phyloP scores from a whole-genome alignment of 2,797 vertebrate species.

The Babyrousa celebensis region DNA sequence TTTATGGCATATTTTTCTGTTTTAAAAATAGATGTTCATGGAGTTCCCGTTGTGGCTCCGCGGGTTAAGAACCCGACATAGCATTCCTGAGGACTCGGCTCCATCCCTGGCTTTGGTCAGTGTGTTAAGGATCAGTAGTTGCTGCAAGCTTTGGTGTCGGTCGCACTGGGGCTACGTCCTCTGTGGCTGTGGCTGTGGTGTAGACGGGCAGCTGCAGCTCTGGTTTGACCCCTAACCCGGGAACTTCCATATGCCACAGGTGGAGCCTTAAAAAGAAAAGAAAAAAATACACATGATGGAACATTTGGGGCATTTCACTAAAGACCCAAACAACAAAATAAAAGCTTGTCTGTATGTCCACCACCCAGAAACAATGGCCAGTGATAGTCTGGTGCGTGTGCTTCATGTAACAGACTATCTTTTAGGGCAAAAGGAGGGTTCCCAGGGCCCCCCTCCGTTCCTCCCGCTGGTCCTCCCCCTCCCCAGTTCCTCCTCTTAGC shows the following conservation, averaged over 20 bases:
- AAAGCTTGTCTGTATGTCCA: slow-evolving; percentile 21
- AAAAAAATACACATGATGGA: neutral
- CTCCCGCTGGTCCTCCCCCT: accelerated
- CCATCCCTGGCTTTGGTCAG: too few species aligned
- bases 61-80: too few species aligned
- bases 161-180: too few species aligned
- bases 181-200: too few species aligned
- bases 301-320: slow-evolving; percentile 41
- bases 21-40: slow-evolving; percentile 43
- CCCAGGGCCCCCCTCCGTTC: neutral
- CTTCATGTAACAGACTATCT: slow-evolving; percentile 22
- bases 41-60: too few species aligned
- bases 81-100: too few species aligned
- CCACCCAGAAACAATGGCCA: neutral
- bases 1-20: slow-evolving; percentile 8
- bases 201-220: too few species aligned
- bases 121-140: too few species aligned
- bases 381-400: slow-evolving; percentile 30
- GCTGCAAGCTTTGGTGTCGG: too few species aligned
- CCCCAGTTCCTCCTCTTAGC: neutral
- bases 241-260: too few species aligned
- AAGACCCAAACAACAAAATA: slow-evolving; percentile 23
- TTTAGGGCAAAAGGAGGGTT: neutral
- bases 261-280: too few species aligned
- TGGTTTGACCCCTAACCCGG: too few species aligned